phyloP scores from a whole-genome alignment of 2,888 invertebrate genomes.

The Dusona sp. region DNA sequence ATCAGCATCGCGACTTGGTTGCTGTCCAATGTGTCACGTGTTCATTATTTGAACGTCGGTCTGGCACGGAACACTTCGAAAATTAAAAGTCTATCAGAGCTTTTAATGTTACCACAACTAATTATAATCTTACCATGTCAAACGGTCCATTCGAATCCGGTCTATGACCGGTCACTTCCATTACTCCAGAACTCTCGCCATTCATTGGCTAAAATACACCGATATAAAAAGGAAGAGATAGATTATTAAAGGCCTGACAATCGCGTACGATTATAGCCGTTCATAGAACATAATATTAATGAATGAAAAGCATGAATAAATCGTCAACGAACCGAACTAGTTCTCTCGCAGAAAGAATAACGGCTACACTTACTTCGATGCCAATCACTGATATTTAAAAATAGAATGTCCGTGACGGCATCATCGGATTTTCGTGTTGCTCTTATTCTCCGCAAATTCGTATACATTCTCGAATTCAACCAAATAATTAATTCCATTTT shows the following conservation, averaged over 20 bases:
- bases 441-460: neutral
- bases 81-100: constrained; percentile 12
- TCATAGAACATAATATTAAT: constrained; percentile 18
- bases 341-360: neutral
- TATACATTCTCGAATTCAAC: neutral
- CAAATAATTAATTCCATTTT: neutral
- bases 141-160: constrained; percentile 47
- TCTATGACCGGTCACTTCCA: constrained; percentile 46
- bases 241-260: constrained; percentile 16
- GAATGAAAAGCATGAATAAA: constrained; percentile 12
- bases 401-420: neutral
- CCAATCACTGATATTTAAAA: neutral
- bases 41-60: constrained; percentile 51
- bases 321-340: neutral
- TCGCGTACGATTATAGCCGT: neutral
- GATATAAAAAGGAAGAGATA: neutral
- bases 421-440: neutral
- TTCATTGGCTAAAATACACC: constrained; percentile 62
- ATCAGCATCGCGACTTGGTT: constrained; percentile 24
- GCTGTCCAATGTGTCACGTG: constrained; percentile 52
- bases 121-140: constrained; percentile 14
- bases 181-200: constrained; percentile 34
- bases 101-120: constrained; percentile 21
- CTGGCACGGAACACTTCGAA: constrained; percentile 19
- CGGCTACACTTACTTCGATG: neutral